These are phyloP conservation scores for Rutpela maculata DNA, from an alignment of 2,888 invertebrate species.

Conservation along the genomic window DNA sequence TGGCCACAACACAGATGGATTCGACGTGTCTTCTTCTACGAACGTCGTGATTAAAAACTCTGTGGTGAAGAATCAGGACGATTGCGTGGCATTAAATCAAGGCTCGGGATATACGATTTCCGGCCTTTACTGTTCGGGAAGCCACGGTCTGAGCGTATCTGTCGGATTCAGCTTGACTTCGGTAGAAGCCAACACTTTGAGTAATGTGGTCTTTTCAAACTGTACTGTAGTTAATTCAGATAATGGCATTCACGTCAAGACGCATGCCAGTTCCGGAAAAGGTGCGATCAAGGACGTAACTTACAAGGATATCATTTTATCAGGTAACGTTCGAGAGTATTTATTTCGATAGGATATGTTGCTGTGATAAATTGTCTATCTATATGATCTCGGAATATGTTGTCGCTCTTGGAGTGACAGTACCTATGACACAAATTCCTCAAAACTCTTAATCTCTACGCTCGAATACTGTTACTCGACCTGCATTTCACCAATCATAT, in stretches of 20 bases:
- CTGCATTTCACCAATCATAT: too few relatives aligned
- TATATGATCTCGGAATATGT: too few relatives aligned
- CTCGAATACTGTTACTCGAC: too few relatives aligned
- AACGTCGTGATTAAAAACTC: constrained; percentile 51
- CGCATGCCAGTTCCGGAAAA: constrained; percentile 53
- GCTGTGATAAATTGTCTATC: too few relatives aligned
- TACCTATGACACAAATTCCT: too few relatives aligned
- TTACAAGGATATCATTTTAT: constrained; percentile 52
- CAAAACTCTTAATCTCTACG: too few relatives aligned
- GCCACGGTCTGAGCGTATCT: constrained; percentile 59
- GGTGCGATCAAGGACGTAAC: constrained; percentile 52
- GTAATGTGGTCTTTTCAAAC: constrained; percentile 51
- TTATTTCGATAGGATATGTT: too few relatives aligned
- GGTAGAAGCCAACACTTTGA: constrained; percentile 46
- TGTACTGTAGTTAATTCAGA: constrained; percentile 51
- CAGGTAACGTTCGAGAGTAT: constrained; percentile 32
- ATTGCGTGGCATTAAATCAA: constrained; percentile 57
- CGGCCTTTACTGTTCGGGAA: constrained; percentile 53
- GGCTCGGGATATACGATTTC: constrained; percentile 50
- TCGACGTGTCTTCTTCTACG: constrained; percentile 53
- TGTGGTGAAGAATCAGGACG: constrained; percentile 57
- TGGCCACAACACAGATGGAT: constrained; percentile 57
- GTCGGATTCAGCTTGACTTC: constrained; percentile 51
- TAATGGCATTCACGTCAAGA: constrained; percentile 58
- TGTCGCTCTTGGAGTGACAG: too few relatives aligned